Percentiles rank a stretch among this genome's conserved stretches.
Conservation (phyloP, 2,888 invertebrate species). For the Callinectes sapidus region DNA sequence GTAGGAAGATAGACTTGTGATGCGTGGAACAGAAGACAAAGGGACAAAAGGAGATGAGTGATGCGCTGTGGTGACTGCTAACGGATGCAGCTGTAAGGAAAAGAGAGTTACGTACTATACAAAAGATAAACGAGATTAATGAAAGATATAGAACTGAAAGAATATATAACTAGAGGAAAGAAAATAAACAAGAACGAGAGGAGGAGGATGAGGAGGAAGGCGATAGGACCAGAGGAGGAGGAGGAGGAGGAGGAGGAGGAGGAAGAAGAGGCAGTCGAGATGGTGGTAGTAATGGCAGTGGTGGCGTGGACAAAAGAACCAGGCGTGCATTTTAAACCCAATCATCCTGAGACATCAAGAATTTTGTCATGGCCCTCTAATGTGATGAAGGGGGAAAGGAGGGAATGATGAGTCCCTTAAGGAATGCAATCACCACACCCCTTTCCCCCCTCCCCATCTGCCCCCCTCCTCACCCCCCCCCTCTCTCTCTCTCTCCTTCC, state of each 20-base stretch:
- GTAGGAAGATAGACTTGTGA: too few relatives aligned
- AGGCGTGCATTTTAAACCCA: not conserved
- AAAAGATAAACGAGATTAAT: not conserved
- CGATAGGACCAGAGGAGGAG: not conserved
- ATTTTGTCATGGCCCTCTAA: not conserved
- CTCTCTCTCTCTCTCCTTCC: not conserved
- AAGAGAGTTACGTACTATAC: not conserved
- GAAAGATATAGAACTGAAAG: not conserved
- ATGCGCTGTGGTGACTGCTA: too few relatives aligned
- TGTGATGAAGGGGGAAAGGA: not conserved
- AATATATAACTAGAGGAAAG: not conserved
- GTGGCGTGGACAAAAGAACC: not conserved
- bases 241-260: not conserved
- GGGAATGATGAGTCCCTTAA: not conserved
- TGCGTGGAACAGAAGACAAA: too few relatives aligned
- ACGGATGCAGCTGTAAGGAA: too few relatives aligned
- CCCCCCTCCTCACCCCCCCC: not conserved
- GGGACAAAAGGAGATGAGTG: too few relatives aligned
- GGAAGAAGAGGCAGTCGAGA: not conserved
- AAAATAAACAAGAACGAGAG: not conserved
- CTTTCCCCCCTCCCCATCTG: not conserved
- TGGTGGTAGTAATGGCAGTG: not conserved
- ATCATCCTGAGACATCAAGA: not conserved
- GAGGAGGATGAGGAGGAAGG: not conserved
- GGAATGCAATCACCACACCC: not conserved